phyloP scores from a whole-genome alignment of 2,888 invertebrate genomes.

The Drosophila dives region DNA sequence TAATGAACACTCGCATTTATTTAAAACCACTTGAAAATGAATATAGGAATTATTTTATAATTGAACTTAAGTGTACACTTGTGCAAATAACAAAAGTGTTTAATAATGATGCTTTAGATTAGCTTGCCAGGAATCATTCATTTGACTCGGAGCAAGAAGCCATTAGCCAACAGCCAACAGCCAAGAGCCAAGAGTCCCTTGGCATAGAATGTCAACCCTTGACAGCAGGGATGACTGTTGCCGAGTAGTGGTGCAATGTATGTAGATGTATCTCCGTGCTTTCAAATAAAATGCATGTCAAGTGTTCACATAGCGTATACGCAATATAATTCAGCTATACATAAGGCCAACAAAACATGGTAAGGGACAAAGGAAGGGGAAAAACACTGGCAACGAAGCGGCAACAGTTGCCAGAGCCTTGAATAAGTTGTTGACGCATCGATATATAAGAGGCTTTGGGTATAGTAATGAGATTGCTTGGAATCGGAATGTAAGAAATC shows the following conservation, averaged over 20 bases:
- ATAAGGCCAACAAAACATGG: conserved; percentile 8
- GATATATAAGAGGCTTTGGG: conserved; percentile 9
- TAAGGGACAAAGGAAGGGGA: too few species aligned
- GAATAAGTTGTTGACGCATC: conserved; percentile 28
- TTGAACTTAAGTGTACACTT: not conserved
- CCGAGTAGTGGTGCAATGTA: conserved; percentile 31
- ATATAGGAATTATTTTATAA: not conserved
- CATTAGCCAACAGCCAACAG: conserved; percentile 19
- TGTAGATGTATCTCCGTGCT: conserved; percentile 57
- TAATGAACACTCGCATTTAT: not conserved
- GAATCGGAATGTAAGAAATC: not conserved
- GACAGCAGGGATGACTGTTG: conserved; percentile 47
- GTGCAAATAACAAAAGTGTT: not conserved
- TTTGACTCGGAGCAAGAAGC: conserved; percentile 30
- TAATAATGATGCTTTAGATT: not conserved
- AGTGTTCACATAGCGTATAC: conserved; percentile 49
- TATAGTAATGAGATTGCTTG: not conserved
- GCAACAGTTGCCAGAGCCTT: conserved; percentile 13
- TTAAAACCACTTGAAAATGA: not conserved
- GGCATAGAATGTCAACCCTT: conserved; percentile 30
- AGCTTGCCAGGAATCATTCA: conserved; percentile 2
- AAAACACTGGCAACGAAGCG: conserved; percentile 10
- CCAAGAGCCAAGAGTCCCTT: conserved; percentile 26
- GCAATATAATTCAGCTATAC: conserved; percentile 54
- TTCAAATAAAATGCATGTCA: conserved; percentile 65